Evolutionary conservation across 2,888 invertebrate genomes (phyloP).

Genomic region (Agrochola lota): DNA sequence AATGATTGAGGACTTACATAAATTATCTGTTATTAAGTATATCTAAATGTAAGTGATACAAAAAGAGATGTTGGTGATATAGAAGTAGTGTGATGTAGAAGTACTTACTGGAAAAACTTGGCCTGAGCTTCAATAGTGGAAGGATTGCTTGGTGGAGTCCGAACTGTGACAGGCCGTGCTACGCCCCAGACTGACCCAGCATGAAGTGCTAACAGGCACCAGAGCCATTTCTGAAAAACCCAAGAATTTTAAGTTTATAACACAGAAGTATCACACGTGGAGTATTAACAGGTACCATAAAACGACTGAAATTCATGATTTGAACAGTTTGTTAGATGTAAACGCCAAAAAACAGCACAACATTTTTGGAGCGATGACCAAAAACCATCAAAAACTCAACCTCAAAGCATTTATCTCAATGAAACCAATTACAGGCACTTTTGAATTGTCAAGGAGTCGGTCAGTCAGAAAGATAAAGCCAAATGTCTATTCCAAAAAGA

Average conservation of each 20-base stretch:
- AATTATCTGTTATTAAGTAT: not conserved
- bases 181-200: conserved; percentile 75
- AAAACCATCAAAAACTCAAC: not conserved
- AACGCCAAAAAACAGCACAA: conserved; percentile 6
- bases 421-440: not conserved
- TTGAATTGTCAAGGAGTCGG: not conserved
- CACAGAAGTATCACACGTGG: too few relatives aligned
- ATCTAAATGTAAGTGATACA: not conserved
- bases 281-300: not conserved
- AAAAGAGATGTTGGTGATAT: not conserved
- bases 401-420: not conserved
- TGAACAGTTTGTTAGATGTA: too few relatives aligned
- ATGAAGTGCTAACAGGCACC: conserved; percentile 78
- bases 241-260: conserved; percentile 10
- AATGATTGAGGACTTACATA: not conserved
- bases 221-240: conserved; percentile 82
- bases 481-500: not conserved
- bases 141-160: conserved; percentile 78
- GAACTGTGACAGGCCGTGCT: conserved; percentile 73
- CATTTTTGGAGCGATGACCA: not conserved
- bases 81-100: not conserved
- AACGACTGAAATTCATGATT: not conserved
- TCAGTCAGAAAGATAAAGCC: not conserved
- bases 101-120: conserved; percentile 89
- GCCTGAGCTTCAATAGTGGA: conserved; percentile 85